Conservation (phyloP, 2,888 invertebrate genomes). For the Mechanitis messenoides region DNA sequence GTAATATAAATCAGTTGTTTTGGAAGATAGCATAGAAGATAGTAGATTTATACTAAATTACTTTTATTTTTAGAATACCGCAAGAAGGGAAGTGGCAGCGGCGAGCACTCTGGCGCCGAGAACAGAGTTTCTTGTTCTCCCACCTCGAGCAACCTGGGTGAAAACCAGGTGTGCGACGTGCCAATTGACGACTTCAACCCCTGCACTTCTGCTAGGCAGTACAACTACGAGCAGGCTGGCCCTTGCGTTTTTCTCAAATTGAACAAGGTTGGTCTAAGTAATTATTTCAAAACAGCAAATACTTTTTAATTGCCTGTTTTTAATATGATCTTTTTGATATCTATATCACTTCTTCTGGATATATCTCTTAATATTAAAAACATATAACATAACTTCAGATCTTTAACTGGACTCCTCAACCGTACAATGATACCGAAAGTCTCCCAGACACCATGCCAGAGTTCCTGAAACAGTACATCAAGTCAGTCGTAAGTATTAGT, state of each 20-base stretch:
- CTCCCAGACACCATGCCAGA: constrained; percentile 86
- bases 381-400: constrained; percentile 77
- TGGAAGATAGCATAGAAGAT: too few relatives aligned
- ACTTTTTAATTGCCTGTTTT: too few relatives aligned
- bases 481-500: constrained; percentile 54
- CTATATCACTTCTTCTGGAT: too few relatives aligned
- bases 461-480: constrained; percentile 84
- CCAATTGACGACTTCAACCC: constrained; percentile 83
- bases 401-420: constrained; percentile 89
- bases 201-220: constrained; percentile 86
- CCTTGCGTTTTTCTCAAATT: constrained; percentile 98
- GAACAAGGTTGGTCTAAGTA: constrained; percentile 84
- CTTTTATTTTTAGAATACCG: constrained; percentile 55
- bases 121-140: constrained; percentile 81
- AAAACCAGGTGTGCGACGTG: constrained; percentile 89
- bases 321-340: too few relatives aligned
- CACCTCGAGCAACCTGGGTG: constrained; percentile 75
- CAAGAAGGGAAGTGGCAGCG: constrained; percentile 67
- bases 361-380: constrained; percentile 9
- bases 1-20: too few relatives aligned
- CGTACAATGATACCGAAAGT: constrained; percentile 83
- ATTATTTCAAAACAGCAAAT: too few relatives aligned
- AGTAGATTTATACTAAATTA: neutral
- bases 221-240: constrained; percentile 89
- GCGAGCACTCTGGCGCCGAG: constrained; percentile 69